These are phyloP conservation scores for Sitta carolinensis DNA, from an alignment of 2,797 vertebrate genomes.

Conservation along the genomic window DNA sequence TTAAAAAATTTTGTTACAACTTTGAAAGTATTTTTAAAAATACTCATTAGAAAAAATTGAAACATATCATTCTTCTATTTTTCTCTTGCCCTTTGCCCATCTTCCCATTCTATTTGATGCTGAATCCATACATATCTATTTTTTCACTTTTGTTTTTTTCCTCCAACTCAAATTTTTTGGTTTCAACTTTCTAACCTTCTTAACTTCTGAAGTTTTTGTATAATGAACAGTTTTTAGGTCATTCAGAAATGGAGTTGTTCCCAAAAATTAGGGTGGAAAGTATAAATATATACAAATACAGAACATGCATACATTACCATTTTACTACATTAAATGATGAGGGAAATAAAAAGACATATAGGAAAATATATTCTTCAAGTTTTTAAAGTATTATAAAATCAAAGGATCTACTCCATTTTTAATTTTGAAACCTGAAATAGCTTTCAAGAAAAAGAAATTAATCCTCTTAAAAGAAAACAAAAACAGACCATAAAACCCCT, in stretches of 20 bases:
- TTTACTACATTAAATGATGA: neutral
- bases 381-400: conserved; percentile 18
- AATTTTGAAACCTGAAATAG: neutral
- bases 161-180: neutral
- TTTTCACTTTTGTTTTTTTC: neutral
- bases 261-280: neutral
- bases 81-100: neutral
- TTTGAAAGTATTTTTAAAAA: neutral
- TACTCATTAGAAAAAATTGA: neutral
- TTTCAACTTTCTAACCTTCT: neutral
- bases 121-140: neutral
- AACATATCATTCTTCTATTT: neutral
- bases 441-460: conserved; percentile 3
- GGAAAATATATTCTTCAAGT: conserved; percentile 10
- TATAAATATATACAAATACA: neutral
- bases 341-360: neutral
- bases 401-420: neutral
- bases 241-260: neutral
- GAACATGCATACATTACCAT: neutral
- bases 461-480: neutral
- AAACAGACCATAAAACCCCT: neutral
- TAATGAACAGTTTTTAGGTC: neutral
- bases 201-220: neutral
- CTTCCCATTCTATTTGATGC: neutral
- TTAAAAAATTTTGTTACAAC: neutral